Evolutionary conservation across 2,113 vertebrate species (phyloP).

Genomic region (Pycnonotus jocosus): DNA sequence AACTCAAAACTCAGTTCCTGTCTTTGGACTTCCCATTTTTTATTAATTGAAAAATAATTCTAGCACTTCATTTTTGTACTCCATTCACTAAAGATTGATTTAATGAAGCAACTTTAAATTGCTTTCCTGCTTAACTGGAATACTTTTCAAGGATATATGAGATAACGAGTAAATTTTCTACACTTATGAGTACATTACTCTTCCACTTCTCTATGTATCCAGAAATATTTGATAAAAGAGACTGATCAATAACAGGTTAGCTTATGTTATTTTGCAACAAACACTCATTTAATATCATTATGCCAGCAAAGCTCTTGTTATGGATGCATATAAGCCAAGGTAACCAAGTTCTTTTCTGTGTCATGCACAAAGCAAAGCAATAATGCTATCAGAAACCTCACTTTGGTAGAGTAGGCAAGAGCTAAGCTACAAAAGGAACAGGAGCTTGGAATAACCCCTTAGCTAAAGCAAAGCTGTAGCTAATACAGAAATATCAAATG

Average conservation of each 20-base stretch:
- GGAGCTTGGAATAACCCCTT: neutral
- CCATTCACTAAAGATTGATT: neutral
- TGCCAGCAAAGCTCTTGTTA: neutral
- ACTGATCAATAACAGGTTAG: neutral
- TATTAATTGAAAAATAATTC: neutral
- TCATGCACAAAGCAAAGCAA: neutral
- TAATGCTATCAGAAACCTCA: neutral
- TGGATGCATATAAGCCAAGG: neutral
- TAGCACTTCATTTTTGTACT: neutral
- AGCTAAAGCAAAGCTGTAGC: neutral
- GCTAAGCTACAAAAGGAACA: neutral
- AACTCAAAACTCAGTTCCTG: neutral
- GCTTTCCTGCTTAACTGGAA: neutral
- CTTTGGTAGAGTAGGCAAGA: neutral
- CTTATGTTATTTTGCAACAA: neutral
- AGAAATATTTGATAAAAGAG: neutral
- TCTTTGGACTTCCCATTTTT: neutral
- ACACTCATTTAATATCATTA: neutral
- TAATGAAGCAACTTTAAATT: neutral
- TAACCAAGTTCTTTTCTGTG: neutral
- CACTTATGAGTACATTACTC: neutral
- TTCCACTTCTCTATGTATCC: neutral
- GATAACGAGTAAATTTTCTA: neutral
- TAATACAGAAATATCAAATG: neutral
- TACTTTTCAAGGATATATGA: neutral